phyloP scores from a whole-genome alignment of 2,888 invertebrate genomes.

The Eremobia ochroleuca region DNA sequence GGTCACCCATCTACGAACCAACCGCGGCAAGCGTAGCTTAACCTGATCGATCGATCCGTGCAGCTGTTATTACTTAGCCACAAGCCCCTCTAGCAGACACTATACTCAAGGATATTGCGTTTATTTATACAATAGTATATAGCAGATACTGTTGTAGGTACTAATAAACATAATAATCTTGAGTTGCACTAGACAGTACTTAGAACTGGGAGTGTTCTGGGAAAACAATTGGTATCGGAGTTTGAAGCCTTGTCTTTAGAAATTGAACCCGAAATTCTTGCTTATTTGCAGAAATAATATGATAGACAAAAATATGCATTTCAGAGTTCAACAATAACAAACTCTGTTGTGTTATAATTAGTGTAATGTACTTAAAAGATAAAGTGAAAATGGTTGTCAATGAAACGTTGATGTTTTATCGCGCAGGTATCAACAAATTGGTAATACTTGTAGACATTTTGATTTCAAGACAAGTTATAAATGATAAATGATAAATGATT shows the following conservation, averaged over 20 bases:
- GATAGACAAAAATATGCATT: not conserved
- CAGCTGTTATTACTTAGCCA: too few relatives aligned
- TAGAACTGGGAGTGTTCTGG: not conserved
- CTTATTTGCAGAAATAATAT: not conserved
- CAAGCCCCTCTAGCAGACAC: too few relatives aligned
- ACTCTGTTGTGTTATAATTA: constrained; percentile 10
- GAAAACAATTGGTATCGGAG: not conserved
- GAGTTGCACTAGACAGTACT: too few relatives aligned
- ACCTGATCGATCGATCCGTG: too few relatives aligned
- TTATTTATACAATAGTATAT: too few relatives aligned
- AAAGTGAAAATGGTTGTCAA: constrained; percentile 52
- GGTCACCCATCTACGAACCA: too few relatives aligned
- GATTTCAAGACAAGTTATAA: constrained; percentile 32
- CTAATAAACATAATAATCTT: not conserved
- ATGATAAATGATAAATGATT: too few relatives aligned
- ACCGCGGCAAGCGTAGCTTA: too few relatives aligned
- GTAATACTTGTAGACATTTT: constrained; percentile 35
- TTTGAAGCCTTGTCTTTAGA: not conserved
- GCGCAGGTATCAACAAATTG: constrained; percentile 32
- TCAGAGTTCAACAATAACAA: not conserved
- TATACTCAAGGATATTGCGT: too few relatives aligned
- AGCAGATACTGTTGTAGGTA: not conserved
- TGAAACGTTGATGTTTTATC: constrained; percentile 37
- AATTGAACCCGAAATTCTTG: too few relatives aligned
- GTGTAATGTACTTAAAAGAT: constrained; percentile 36